Evolutionary conservation across 2,888 invertebrate genomes (phyloP).

Genomic region (Lottia scabra): DNA sequence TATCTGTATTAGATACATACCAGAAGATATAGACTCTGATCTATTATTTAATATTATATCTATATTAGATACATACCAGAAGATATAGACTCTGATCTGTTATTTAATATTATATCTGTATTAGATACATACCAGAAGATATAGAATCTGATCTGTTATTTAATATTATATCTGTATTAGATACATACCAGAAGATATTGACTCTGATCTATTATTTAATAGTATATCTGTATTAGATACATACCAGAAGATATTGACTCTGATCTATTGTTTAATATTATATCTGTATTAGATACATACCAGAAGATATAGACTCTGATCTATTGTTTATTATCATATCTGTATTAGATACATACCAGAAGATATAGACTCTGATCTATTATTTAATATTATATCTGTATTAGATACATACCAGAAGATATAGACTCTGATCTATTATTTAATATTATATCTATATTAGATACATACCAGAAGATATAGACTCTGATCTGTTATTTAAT

Average conservation of each 20-base stretch:
- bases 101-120: background rate
- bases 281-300: slow-evolving; percentile 35
- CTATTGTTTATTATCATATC: slow-evolving; percentile 40
- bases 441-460: too few relatives aligned
- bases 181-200: slow-evolving; percentile 59
- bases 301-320: slow-evolving; percentile 53
- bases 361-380: slow-evolving; percentile 51
- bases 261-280: too few relatives aligned
- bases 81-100: too few relatives aligned
- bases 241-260: slow-evolving; percentile 19
- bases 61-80: too few relatives aligned
- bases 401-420: slow-evolving; percentile 44
- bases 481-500: slow-evolving; percentile 42
- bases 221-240: slow-evolving; percentile 51
- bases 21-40: too few relatives aligned
- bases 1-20: slow-evolving; percentile 53
- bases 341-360: slow-evolving; percentile 58
- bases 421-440: too few relatives aligned
- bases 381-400: slow-evolving; percentile 40
- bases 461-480: slow-evolving; percentile 51
- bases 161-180: slow-evolving; percentile 43
- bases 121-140: slow-evolving; percentile 44
- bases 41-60: too few relatives aligned
- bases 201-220: slow-evolving; percentile 42
- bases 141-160: slow-evolving; percentile 49